Evolutionary conservation across 2,797 vertebrate genomes (phyloP), one percentile per base, ranked within the genome.

Genomic region (Taenioides sp.): DNA sequence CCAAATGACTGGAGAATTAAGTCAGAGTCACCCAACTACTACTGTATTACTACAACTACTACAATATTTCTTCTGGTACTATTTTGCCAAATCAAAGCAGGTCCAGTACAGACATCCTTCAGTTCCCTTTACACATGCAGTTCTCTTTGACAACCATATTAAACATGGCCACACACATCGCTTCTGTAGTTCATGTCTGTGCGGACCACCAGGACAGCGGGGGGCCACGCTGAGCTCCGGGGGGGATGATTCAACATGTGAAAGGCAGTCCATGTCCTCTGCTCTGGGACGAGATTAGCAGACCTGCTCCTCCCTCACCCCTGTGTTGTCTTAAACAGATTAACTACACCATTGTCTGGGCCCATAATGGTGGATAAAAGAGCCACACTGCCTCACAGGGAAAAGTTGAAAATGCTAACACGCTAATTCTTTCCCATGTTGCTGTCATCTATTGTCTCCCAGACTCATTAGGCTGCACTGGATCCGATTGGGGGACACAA

Each of bases 321-420:
- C 78, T 71, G 80, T 75, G 82, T 88, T 86, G 84, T 86, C 80
- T 89, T 85, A 83, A 87, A 88, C 79, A 90, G 89, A 90, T 91
- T 86, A 90, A 86, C 83, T 81, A 86, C 86, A 74, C 82, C 72
- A 88, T 88, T 89, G 89, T 91, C 79, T 85, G 73, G 12, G 71
- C 80, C 83, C 81, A 82, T 88, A 89, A 88, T 83, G 86, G 80
- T 0, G 49, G 82, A 87, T 88, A 79, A 89, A 87, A 88, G 60
- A 80, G 76, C 27, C 74, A 22, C 75, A 49, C 74, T 69, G 82
- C 74, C 85, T 88, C 82, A 43, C 74, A 80, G 86, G 84, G 79
- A 79, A 63, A 78, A 79, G 77, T 77, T 68, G 60, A 72, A 82
- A 84, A 83, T 66, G 79, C 81, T 81, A 60, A 62, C 0, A 61